Evolutionary conservation across 2,113 vertebrate genomes (phyloP), one percentile per base, ranked within the genome.

Genomic region (Camelus bactrianus): DNA sequence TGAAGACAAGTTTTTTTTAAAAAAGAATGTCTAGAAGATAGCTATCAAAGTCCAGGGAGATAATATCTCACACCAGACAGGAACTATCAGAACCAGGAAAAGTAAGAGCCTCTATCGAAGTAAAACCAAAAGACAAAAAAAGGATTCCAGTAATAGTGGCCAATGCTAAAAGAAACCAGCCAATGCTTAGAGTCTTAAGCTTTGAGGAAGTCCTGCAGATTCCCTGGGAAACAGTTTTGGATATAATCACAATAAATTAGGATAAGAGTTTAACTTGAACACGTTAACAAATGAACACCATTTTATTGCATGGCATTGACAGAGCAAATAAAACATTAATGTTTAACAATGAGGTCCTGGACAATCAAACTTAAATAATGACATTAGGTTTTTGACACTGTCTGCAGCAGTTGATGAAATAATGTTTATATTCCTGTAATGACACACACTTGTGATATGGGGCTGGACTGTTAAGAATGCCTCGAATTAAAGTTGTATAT

Each of bases 401-500:
- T 38, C 38, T 81, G 14, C 1, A 60, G 19, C 9, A 60, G 60
- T 75, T 70, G 20, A 85, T 77, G 42, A 77, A 93, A 65, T 89
- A 72, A 91, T 70, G 60, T 72, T 87, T 83, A 52, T 88, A 28
- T 87, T 84, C 8, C 60, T 58, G 52, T 54, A 75, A 73, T 56
- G 64, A 48, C 48, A 89, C 58, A 67, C 5, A 70, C 46, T 4
- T 92, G 60, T 67, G 38, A 92, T 64, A 86, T 5, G 48, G 64
- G 24, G 62, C 8, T 64, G 82, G 32, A 69, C 16, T 58, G n/a
- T 75, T 90, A 90, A 83, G 26, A 62, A 75, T 8, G 76, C 52
- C 32, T 90, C 5, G 48, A 89, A 84, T 79, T 83, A 95, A 92
- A 93, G 22, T 95, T 73, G 13, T 11, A 75, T 85, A 67, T 82